Evolutionary conservation across 2,888 invertebrate genomes (phyloP).

Genomic region (Drosophila neonasuta): DNA sequence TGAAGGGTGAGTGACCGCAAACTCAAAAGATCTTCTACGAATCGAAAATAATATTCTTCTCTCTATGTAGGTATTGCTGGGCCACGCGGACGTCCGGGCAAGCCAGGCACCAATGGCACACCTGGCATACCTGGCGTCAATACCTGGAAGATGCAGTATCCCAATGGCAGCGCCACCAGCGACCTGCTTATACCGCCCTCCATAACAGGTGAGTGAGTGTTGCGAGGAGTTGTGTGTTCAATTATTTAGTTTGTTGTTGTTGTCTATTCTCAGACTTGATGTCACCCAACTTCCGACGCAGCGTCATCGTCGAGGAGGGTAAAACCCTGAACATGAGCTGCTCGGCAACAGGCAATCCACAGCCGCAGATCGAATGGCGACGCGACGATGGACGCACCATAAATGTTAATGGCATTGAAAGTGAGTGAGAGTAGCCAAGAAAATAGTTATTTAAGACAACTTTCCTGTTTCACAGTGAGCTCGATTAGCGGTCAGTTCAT

Average conservation of each 20-base stretch:
- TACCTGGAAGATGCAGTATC: constrained; percentile 86
- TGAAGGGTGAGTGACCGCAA: constrained; percentile 83
- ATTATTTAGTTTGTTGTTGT: too few relatives aligned
- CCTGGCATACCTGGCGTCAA: constrained; percentile 92
- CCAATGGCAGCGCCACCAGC: constrained; percentile 84
- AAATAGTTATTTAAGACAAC: neutral
- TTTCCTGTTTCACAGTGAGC: constrained; percentile 83
- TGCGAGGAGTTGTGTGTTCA: too few relatives aligned
- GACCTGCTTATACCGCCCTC: constrained; percentile 93
- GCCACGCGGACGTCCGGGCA: constrained; percentile 88
- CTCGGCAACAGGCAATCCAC: constrained; percentile 89
- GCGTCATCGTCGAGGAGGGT: constrained; percentile 90
- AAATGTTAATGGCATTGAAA: constrained; percentile 86
- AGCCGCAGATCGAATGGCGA: constrained; percentile 90
- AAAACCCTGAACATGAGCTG: constrained; percentile 92
- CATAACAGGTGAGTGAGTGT: constrained; percentile 85
- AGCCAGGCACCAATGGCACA: constrained; percentile 88
- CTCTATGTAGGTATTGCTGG: constrained; percentile 82
- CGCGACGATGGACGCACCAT: constrained; percentile 86
- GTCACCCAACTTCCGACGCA: constrained; percentile 80
- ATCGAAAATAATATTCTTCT: too few relatives aligned
- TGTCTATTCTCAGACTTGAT: constrained; percentile 69
- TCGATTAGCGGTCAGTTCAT: constrained; percentile 90
- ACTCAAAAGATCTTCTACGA: too few relatives aligned
- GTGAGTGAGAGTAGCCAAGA: constrained; percentile 80